Evolutionary conservation across 2,888 invertebrate genomes (phyloP).

Genomic region (Heliconius cydno): DNA sequence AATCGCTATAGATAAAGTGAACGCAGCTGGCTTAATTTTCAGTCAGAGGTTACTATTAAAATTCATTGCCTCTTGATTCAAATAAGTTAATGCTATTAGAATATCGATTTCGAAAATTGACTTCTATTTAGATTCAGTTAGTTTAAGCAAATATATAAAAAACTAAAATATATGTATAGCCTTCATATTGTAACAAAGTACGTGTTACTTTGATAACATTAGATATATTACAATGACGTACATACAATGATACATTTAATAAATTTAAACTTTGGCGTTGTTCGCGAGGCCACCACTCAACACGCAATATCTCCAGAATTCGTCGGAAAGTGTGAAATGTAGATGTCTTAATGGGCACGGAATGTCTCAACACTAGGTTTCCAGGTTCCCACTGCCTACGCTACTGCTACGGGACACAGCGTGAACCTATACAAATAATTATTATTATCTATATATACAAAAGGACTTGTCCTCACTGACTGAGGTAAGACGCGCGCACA

Average conservation of each 20-base stretch:
- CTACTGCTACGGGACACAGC: not conserved
- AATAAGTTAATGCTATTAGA: not conserved
- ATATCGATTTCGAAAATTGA: not conserved
- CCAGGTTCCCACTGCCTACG: not conserved
- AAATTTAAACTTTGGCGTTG: not conserved
- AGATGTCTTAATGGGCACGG: not conserved
- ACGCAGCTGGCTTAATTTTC: not conserved
- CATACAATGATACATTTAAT: not conserved
- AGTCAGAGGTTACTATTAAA: not conserved
- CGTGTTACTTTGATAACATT: not conserved
- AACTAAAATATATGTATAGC: not conserved
- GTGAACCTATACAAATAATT: not conserved
- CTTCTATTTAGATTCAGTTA: no score
- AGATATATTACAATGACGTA: not conserved
- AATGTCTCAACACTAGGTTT: not conserved
- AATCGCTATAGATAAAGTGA: not conserved
- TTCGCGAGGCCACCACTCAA: not conserved
- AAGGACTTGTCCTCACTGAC: no score
- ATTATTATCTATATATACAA: no score
- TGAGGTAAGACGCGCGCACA: no score
- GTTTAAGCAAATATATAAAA: not conserved
- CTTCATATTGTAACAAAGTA: not conserved
- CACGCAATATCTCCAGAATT: not conserved
- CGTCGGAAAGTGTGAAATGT: not conserved
- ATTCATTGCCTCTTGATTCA: not conserved